Base-by-base conservation (phyloP, 2,888 invertebrate species). In the Ypsolopha sequella region DNA sequence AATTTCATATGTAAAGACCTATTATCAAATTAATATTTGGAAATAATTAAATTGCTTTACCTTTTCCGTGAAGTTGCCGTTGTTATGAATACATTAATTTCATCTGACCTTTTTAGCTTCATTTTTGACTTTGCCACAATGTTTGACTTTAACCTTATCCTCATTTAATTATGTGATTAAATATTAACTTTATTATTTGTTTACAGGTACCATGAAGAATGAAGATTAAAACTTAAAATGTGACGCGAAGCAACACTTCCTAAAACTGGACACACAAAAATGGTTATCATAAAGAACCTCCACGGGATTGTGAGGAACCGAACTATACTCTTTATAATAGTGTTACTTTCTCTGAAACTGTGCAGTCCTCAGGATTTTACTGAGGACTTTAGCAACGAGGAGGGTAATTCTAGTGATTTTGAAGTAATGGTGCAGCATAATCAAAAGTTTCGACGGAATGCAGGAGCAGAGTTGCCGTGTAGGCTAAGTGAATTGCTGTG, bases 401-500 rank as follows among this genome's bases (percentile, higher is more conserved):
- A 82, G 55, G 44, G 48, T n/a, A 48, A 75, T 65, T 64, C 60
- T 72, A 61, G 79, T 35, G 77, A 76, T 56, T 63, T 70, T 1
- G 51, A 54, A 71, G 63, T 64, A 66, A 76, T 70, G 53, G 61
- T 65, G 53, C 73, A 73, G 55, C 76, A 72, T 59, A 77, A 71
- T 62, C 66, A 73, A 53, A 79, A 75, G 57, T 65, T 68, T 36
- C 60, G 73, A 33, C 73, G 79, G 51, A 76, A 73, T 55, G 61
- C 61, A 47, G 71, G 54, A 1, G 52, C 54, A 2, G 57, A 56
- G 2, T 64, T 68, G 36, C 77, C 80, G n/a, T 91, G 91, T 72
- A 85, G 88, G 56, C 69, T 89, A 59, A 90, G 90, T 60, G 90
- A 91, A 73, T 84, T 89, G 56, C 76, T 88, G 52, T 91, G 90